Percentiles rank a stretch among this genome's conserved stretches.
Conservation (phyloP, 2,888 invertebrate species). For the Clanis bilineata region DNA sequence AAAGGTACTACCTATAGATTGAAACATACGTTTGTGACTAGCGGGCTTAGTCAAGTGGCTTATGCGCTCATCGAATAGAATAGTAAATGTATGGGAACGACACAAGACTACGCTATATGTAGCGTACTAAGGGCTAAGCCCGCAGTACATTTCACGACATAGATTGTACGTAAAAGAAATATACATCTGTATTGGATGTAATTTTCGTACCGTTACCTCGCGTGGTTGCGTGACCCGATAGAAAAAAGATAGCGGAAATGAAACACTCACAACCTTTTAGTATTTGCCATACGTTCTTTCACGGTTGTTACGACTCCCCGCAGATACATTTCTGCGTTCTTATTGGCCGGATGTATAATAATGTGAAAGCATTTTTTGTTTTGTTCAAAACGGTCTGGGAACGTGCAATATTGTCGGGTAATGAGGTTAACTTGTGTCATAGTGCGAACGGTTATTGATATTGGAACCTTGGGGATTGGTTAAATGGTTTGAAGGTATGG, state of each 20-base stretch:
- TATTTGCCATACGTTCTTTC: constrained; percentile 44
- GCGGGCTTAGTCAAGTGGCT: too few species aligned
- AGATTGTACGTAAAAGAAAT: not conserved
- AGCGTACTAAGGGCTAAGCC: too few species aligned
- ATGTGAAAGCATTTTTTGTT: constrained; percentile 23
- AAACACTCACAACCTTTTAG: constrained; percentile 56
- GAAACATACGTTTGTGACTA: too few species aligned
- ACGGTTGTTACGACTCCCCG: constrained; percentile 31
- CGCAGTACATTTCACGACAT: too few species aligned
- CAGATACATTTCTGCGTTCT: constrained; percentile 16
- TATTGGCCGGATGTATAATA: constrained; percentile 25
- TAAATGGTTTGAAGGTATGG: not conserved
- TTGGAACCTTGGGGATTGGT: not conserved
- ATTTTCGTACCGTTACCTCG: constrained; percentile 33
- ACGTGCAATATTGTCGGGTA: constrained; percentile 8
- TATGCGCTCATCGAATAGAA: too few species aligned
- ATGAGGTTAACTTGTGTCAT: not conserved
- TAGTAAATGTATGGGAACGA: too few species aligned
- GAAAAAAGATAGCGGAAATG: constrained; percentile 55
- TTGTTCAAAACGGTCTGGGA: constrained; percentile 18
- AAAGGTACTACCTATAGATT: too few species aligned
- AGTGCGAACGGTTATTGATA: not conserved
- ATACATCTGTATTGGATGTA: constrained; percentile 30
- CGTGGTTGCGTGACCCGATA: constrained; percentile 44
- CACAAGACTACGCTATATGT: too few species aligned